These are phyloP conservation scores for Macaria notata DNA, from an alignment of 2,888 invertebrate species.

Conservation along the genomic window DNA sequence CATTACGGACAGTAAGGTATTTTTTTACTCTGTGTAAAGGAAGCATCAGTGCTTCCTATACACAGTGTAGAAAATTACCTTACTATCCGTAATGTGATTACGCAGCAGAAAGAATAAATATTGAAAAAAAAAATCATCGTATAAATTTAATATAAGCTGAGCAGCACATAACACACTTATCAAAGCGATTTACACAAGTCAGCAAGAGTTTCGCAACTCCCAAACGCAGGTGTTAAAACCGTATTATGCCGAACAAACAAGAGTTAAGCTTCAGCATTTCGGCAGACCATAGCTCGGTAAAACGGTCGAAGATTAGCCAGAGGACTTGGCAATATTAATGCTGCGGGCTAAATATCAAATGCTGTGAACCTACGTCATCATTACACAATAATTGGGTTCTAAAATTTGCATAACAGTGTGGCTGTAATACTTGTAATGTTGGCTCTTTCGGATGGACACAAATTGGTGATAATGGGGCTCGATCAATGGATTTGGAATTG, in stretches of 20 bases:
- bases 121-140: too few relatives aligned
- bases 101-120: too few relatives aligned
- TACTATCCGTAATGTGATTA: too few relatives aligned
- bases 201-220: conserved; percentile 47
- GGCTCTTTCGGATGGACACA: conserved; percentile 10
- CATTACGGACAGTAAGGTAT: too few relatives aligned
- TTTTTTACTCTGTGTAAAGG: too few relatives aligned
- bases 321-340: conserved; percentile 63
- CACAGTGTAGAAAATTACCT: too few relatives aligned
- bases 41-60: too few relatives aligned
- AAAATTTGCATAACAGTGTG: conserved; percentile 34
- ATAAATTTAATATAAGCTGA: not conserved
- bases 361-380: conserved; percentile 41
- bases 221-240: conserved; percentile 77
- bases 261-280: conserved; percentile 72
- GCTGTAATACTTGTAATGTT: conserved; percentile 15
- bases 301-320: conserved; percentile 74
- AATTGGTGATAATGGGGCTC: conserved; percentile 6
- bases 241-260: conserved; percentile 76
- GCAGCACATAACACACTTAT: not conserved
- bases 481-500: conserved; percentile 10
- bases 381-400: conserved; percentile 36
- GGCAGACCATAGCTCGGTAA: conserved; percentile 63
- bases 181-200: conserved; percentile 46
- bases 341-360: conserved; percentile 59